Evolutionary conservation across 2,797 vertebrate genomes (phyloP), one percentile per base, ranked within the genome.

Genomic region (Lates japonicus): DNA sequence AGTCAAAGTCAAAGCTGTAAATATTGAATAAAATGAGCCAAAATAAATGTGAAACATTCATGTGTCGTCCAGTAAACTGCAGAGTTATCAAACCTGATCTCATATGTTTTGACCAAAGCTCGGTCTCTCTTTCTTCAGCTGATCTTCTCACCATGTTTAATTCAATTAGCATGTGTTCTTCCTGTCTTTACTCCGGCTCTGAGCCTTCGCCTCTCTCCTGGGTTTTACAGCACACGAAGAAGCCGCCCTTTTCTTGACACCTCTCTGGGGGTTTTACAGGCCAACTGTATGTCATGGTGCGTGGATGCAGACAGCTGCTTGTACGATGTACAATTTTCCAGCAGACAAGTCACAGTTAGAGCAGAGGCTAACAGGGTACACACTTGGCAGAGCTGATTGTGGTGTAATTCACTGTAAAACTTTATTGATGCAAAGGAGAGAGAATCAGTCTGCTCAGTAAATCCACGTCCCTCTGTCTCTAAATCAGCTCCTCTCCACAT

Each of bases 331-430:
- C 74, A 75, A 67, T 74, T 85, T 90, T 83, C 70, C 78, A 78
- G 68, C 64, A 85, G 87, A 87, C 55, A 8, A 83, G 80, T 84
- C 73, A 31, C 60, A 77, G 76, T 62, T 39, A 39, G n/a, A 60
- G 78, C 44, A 62, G 64, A 72, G 69, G 75, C 74, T 86, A 85
- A 90, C 84, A 77, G 79, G 76, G 57, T 41, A 33, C 58, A 55
- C 78, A 84, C 84, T 86, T 80, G 79, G 67, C 76, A 51, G 63
- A 77, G 77, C 77, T 63, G 84, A 87, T 85, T 78, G 69, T 58
- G 31, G 79, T 79, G 82, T 77, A 82, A 93, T 90, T 90, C 83
- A 85, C 66, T 87, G 82, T 74, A 78, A 87, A 90, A 76, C 67
- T 74, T 69, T 89, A 87, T 83, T 70, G 64, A 90, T 92, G 37